A percentile compares a stretch with the other conserved stretches of the same genome.
Evolutionary conservation across 2,888 invertebrate genomes (phyloP).

Genomic region (Dolichopus griseipennis): DNA sequence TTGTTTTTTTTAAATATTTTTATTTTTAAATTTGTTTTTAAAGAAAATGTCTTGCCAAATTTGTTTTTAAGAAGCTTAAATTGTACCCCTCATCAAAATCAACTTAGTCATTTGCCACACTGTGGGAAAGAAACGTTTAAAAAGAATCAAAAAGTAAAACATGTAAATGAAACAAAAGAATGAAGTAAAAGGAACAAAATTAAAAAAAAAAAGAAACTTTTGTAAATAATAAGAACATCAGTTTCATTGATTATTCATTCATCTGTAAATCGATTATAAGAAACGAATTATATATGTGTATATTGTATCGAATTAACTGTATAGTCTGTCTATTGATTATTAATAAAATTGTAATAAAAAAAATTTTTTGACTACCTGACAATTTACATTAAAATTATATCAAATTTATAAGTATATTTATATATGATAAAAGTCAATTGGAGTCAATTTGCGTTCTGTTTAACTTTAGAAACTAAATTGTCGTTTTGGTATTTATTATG

Average conservation of each 20-base stretch:
- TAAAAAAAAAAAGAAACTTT: not conserved
- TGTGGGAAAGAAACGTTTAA: not conserved
- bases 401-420: not conserved
- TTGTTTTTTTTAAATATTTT: not conserved
- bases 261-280: not conserved
- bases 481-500: not conserved
- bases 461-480: not conserved
- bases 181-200: not conserved
- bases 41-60: not conserved
- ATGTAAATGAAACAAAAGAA: not conserved
- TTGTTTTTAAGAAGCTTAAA: slow-evolving; percentile 1
- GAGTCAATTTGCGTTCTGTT: not conserved
- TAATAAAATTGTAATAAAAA: not conserved
- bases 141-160: too few relatives aligned
- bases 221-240: not conserved
- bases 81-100: not conserved
- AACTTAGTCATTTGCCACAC: slow-evolving; percentile 4
- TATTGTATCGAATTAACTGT: not conserved
- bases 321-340: not conserved
- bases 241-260: slow-evolving; percentile 1
- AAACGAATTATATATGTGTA: not conserved
- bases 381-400: not conserved
- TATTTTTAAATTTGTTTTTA: not conserved
- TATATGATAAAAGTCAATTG: not conserved
- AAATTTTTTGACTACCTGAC: not conserved